Evolutionary conservation across 2,797 vertebrate species (phyloP), one percentile per base, ranked within the genome.

Genomic region (Xiphophorus birchmanni): DNA sequence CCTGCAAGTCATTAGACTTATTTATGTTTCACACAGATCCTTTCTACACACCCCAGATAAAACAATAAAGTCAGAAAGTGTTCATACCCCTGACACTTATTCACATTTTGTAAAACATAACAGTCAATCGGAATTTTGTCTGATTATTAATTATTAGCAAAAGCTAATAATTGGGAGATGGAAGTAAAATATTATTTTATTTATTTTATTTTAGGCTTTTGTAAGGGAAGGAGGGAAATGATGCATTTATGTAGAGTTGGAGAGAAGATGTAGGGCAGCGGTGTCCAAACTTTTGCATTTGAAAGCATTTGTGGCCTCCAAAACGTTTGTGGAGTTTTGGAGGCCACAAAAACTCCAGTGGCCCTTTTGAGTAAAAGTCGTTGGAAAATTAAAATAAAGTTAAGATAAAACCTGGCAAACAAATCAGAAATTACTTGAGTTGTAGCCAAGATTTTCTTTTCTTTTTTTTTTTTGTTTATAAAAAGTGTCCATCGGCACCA

Each of bases 1-100:
- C 87, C 92, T 94, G 92, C 50, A 80, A 92, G 81, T 82, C 86
- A 93, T 94, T 93, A 94, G 47, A 52, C 63, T 80, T 90, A 91
- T 92, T 93, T 93, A 89, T 88, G 79, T 81, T 85, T 54, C 82
- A 78, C n/a, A 56, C 82, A 73, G 76, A 86, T 77, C 79, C 56
- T 78, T 74, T 82, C 6, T 89, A 86, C 63, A 63, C 71, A 65
- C 47, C 82, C 45, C 54, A 78, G 50, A 82, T 80, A 82, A 72
- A 47, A 72, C 5, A 47, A 45, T 47, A 29, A 15, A 72, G 42
- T 2, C 4, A 2, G 37, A 71, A 71, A 13, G 23, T 44, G 44
- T 71, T 71, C 21, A 44, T 18, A 44, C 11, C 40, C 67, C 23
- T n/a, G 69, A 72, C 15, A 29, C 42, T 17, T 45, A 26, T 45